A percentile compares a stretch with the other conserved stretches of the same genome.
Evolutionary conservation across 2,797 vertebrate genomes (phyloP).

Genomic region (Gouania willdenowi): DNA sequence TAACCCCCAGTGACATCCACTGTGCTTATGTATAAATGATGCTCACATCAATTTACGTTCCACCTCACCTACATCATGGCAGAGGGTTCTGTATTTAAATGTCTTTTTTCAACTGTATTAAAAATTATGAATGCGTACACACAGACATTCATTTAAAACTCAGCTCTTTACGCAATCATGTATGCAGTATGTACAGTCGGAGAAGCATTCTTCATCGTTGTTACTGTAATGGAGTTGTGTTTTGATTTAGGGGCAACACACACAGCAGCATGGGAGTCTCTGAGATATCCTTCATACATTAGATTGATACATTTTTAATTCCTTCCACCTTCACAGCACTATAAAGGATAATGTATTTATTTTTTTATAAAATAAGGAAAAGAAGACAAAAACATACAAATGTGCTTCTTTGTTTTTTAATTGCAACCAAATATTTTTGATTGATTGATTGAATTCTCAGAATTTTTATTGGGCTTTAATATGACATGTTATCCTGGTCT

Average conservation of each 20-base stretch:
- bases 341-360: too few species aligned
- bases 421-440: too few species aligned
- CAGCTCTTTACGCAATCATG: not conserved
- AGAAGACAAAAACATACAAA: too few species aligned
- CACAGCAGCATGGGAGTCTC: conserved; percentile 11
- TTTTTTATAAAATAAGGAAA: too few species aligned
- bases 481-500: too few species aligned
- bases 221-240: conserved; percentile 7
- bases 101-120: conserved; percentile 9
- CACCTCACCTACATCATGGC: conserved; percentile 20
- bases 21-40: conserved; percentile 61
- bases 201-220: conserved; percentile 11
- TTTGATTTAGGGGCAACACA: conserved; percentile 32
- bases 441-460: too few species aligned
- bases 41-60: conserved; percentile 48
- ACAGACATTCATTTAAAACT: not conserved
- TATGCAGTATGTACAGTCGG: conserved; percentile 14
- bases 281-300: conserved; percentile 22
- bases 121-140: conserved; percentile 14
- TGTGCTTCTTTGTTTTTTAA: too few species aligned
- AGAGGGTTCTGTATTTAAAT: conserved; percentile 19
- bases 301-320: conserved; percentile 24
- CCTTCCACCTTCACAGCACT: conserved; percentile 11
- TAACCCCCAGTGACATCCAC: conserved; percentile 43
- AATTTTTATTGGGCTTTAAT: conserved; percentile 41